Evolutionary conservation across 2,113 vertebrate species (phyloP).

Genomic region (Mastomys natalensis): DNA sequence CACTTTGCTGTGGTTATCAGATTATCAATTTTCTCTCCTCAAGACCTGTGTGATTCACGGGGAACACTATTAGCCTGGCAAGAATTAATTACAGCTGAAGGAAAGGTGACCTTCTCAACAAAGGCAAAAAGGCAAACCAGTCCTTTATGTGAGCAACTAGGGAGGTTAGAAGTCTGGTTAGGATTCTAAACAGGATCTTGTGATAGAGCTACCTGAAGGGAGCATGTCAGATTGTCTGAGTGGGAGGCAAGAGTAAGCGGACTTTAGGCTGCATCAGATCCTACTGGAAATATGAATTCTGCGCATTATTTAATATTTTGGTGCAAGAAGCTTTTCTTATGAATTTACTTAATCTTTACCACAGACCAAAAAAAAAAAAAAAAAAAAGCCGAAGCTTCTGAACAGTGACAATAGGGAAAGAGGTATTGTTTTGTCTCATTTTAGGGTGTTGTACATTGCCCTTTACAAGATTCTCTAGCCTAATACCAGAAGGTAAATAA

Average conservation of each 20-base stretch:
- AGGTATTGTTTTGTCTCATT: background rate
- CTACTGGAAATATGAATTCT: background rate
- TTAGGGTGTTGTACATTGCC: background rate
- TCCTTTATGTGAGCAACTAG: slow-evolving; percentile 4
- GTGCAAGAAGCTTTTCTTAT: slow-evolving; percentile 24
- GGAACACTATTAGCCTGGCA: slow-evolving; percentile 75
- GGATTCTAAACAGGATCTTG: background rate
- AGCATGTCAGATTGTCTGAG: background rate
- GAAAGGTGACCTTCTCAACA: slow-evolving; percentile 75
- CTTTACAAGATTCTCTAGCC: background rate
- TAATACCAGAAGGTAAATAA: background rate
- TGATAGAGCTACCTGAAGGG: background rate
- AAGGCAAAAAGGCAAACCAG: slow-evolving; percentile 49
- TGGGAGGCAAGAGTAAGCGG: background rate
- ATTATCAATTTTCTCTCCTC: slow-evolving; percentile 76
- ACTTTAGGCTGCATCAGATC: background rate
- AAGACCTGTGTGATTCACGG: slow-evolving; percentile 66
- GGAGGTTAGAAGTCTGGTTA: background rate
- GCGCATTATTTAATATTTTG: slow-evolving; percentile 13
- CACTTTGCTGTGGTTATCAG: slow-evolving; percentile 73
- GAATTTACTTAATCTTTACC: background rate
- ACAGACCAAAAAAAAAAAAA: background rate
- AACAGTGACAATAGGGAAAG: background rate
- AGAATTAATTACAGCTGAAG: slow-evolving; percentile 73
- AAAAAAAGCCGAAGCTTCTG: background rate